Evolutionary conservation across 1,140 invertebrate genomes (phyloP).

Genomic region (Lucilia cuprina): DNA sequence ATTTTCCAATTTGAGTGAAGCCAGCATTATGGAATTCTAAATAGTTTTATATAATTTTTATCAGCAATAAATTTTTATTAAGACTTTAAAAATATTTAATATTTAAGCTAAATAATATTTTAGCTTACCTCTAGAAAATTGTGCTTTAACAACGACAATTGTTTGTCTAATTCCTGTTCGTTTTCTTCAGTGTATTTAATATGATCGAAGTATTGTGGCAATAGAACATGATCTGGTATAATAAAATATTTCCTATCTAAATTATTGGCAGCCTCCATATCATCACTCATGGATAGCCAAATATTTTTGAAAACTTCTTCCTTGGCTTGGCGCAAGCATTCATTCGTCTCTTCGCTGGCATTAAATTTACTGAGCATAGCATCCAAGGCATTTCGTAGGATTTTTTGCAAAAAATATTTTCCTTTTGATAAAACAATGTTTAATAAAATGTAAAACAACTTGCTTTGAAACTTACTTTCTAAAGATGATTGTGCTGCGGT

Average conservation of each 20-base stretch:
- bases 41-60: neutral
- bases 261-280: conserved; percentile 37
- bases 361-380: conserved; percentile 46
- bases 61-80: neutral
- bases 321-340: conserved; percentile 38
- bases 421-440: conserved; percentile 36
- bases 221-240: conserved; percentile 50
- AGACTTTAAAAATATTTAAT: no score
- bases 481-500: conserved; percentile 45
- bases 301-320: conserved; percentile 40
- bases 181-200: conserved; percentile 39
- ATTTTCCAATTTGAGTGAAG: conserved; percentile 45
- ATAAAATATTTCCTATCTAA: conserved; percentile 46
- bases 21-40: conserved; percentile 52
- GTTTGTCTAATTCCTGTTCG: conserved; percentile 41
- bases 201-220: conserved; percentile 32
- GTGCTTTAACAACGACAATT: conserved; percentile 42
- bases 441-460: no score
- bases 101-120: no score
- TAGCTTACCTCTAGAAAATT: conserved; percentile 47
- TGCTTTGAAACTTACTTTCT: conserved; percentile 45
- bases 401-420: conserved; percentile 37
- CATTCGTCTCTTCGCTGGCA: conserved; percentile 41
- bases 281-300: conserved; percentile 33
- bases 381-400: conserved; percentile 41